Evolutionary conservation across 2,113 vertebrate genomes (phyloP).

Genomic region (Cranoglanis bouderius): DNA sequence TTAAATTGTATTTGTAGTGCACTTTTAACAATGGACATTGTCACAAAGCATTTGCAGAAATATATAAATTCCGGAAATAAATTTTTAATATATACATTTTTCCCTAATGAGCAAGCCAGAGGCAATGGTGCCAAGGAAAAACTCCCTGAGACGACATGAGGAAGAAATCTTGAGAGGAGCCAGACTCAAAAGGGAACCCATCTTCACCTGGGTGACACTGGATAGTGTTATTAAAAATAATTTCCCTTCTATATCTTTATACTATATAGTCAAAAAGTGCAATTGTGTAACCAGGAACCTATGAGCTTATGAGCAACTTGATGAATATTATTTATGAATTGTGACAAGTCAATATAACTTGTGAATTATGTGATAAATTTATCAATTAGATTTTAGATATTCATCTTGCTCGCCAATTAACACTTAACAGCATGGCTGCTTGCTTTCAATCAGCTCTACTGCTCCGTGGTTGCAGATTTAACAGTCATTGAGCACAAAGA

Average conservation of each 20-base stretch:
- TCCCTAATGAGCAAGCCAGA: not conserved
- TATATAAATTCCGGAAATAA: not conserved
- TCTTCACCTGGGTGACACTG: not conserved
- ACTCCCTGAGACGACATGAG: not conserved
- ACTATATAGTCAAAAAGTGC: not conserved
- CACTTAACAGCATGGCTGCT: not conserved
- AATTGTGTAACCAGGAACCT: not conserved
- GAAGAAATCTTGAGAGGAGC: not conserved
- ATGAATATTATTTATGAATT: not conserved
- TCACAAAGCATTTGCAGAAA: not conserved
- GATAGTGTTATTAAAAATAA: not conserved
- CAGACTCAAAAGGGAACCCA: not conserved
- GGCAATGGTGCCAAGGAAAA: not conserved
- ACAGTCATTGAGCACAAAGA: constrained; percentile 53
- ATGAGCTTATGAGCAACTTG: too few species aligned
- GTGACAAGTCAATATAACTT: not conserved
- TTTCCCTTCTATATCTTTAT: not conserved
- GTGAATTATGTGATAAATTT: not conserved
- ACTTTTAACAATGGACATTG: not conserved
- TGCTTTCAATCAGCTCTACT: not conserved
- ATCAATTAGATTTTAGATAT: not conserved
- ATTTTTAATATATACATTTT: not conserved
- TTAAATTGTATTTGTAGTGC: too few species aligned
- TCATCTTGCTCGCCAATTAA: not conserved
- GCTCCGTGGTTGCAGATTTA: constrained; percentile 1